These are phyloP conservation scores for Danio albolineatus DNA, from an alignment of 2,797 vertebrate genomes.

Conservation along the genomic window DNA sequence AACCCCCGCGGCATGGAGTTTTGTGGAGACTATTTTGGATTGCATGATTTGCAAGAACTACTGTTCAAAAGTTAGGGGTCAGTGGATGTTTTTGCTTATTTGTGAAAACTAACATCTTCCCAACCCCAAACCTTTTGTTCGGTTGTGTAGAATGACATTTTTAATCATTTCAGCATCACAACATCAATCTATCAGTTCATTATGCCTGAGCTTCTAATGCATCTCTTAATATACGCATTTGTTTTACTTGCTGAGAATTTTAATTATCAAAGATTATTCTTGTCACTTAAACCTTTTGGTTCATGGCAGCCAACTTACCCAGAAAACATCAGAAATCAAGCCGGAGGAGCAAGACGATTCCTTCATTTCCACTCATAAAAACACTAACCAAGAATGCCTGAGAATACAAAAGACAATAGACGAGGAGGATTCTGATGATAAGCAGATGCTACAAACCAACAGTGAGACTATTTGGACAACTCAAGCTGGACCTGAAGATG, in stretches of 20 bases:
- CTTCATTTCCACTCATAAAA: background rate
- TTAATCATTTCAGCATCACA: background rate
- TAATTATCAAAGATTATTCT: slow-evolving; percentile 8
- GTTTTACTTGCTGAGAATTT: slow-evolving; percentile 3
- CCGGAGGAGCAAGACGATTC: slow-evolving; percentile 9
- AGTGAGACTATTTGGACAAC: background rate
- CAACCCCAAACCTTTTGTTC: background rate
- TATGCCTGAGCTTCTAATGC: background rate
- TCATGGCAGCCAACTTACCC: slow-evolving; percentile 38
- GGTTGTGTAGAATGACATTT: background rate
- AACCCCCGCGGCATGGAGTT: slow-evolving; percentile 45
- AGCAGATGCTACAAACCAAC: background rate
- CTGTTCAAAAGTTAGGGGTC: background rate
- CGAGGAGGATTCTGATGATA: background rate
- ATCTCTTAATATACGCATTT: background rate
- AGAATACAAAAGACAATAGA: background rate
- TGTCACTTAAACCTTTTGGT: slow-evolving; percentile 30
- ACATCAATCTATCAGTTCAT: background rate
- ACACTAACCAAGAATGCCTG: background rate
- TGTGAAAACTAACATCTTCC: background rate
- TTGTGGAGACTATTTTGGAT: slow-evolving; percentile 14
- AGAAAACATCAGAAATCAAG: slow-evolving; percentile 9
- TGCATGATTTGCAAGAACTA: slow-evolving; percentile 18
- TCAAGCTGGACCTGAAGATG: slow-evolving; percentile 4
- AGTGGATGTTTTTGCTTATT: background rate